Percentiles rank a stretch among this genome's conserved stretches.
Evolutionary conservation across 2,888 invertebrate species (phyloP).

Genomic region (Nymphalis urticae): DNA sequence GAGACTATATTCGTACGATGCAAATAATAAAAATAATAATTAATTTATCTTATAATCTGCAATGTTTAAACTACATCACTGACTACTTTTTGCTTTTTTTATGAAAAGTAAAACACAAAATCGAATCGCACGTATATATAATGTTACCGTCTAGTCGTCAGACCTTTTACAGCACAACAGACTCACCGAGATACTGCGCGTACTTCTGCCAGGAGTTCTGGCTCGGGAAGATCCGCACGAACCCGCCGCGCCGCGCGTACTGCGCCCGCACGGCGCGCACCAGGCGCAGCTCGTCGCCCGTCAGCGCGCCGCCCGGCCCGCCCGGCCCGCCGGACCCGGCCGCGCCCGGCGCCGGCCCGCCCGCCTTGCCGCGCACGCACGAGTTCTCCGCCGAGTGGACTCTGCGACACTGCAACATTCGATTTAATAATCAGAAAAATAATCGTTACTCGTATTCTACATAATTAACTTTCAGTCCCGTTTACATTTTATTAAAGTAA

Average conservation of each 20-base stretch:
- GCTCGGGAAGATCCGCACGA: constrained; percentile 94
- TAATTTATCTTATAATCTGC: too few species aligned
- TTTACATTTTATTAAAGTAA: background rate
- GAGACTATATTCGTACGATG: too few species aligned
- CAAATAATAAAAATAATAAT: too few species aligned
- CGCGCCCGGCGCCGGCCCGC: constrained; percentile 68
- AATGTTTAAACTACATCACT: too few species aligned
- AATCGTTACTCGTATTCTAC: background rate
- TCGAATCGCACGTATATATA: too few species aligned
- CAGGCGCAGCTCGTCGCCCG: constrained; percentile 89
- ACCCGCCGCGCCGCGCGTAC: constrained; percentile 91
- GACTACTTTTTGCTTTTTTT: too few species aligned
- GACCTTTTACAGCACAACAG: too few species aligned
- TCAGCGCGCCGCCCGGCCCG: constrained; percentile 65
- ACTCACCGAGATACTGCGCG: constrained; percentile 86
- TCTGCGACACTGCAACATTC: constrained; percentile 81
- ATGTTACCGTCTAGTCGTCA: too few species aligned
- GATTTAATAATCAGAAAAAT: too few species aligned
- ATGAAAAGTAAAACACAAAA: too few species aligned
- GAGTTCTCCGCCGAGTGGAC: constrained; percentile 88
- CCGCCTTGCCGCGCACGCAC: constrained; percentile 60
- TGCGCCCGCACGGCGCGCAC: constrained; percentile 89
- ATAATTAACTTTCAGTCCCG: background rate
- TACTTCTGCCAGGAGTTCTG: constrained; percentile 93
- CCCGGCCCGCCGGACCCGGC: constrained; percentile 54